Evolutionary conservation across 2,888 invertebrate genomes (phyloP).

Genomic region (Trilocha varians): DNA sequence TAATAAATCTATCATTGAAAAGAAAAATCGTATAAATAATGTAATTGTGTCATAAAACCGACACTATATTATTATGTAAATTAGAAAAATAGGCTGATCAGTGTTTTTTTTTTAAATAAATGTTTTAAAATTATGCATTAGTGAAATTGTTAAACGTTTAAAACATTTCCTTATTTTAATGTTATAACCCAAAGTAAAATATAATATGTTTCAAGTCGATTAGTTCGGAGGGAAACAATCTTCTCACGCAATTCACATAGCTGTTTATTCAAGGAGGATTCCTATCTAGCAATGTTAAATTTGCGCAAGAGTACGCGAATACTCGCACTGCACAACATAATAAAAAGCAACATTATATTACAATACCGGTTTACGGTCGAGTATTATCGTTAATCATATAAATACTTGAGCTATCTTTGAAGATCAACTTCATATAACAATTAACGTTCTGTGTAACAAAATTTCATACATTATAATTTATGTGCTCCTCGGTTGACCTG

Average conservation of each 20-base stretch:
- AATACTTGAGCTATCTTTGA: constrained; percentile 34
- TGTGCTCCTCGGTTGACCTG: constrained; percentile 4
- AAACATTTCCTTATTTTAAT: no score
- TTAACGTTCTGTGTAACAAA: constrained; percentile 12
- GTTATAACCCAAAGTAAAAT: no score
- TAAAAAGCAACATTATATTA: background rate
- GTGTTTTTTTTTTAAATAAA: no score
- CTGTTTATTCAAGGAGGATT: background rate
- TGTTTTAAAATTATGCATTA: no score
- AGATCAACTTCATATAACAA: constrained; percentile 30
- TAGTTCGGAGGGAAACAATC: background rate
- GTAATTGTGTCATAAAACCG: no score
- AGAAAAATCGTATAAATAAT: no score
- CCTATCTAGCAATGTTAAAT: background rate
- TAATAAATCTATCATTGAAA: background rate
- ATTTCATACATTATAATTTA: constrained; percentile 19
- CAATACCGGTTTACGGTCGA: constrained; percentile 5
- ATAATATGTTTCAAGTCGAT: no score
- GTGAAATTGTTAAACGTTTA: no score
- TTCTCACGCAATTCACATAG: background rate
- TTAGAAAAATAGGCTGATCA: no score
- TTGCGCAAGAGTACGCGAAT: background rate
- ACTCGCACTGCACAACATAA: background rate
- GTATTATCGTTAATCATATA: constrained; percentile 20
- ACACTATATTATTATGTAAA: no score